phyloP scores from a whole-genome alignment of 2,797 vertebrate species.

The Melanotaenia nigrans region DNA sequence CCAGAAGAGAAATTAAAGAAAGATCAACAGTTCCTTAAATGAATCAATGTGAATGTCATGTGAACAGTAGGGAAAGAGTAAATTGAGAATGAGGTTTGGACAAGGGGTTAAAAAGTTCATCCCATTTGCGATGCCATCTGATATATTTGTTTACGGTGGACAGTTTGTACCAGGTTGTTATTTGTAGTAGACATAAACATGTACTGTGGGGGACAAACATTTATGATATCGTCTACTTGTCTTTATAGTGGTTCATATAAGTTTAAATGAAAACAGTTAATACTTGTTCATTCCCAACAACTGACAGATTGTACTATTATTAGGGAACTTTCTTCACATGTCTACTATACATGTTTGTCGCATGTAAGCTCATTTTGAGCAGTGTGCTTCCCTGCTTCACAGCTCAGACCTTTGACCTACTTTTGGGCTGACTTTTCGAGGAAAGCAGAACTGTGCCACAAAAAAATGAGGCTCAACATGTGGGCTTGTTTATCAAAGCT shows the following conservation, averaged over 20 bases:
- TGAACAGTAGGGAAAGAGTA: background rate
- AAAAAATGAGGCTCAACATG: constrained; percentile 11
- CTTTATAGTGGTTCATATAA: background rate
- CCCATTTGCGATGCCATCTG: background rate
- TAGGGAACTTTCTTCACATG: background rate
- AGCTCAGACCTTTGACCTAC: constrained; percentile 65
- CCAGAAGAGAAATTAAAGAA: background rate
- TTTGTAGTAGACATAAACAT: background rate
- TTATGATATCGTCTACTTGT: background rate
- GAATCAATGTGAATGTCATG: background rate
- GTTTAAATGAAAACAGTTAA: background rate
- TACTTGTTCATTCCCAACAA: background rate
- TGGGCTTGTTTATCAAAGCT: constrained; percentile 13
- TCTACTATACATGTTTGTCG: background rate
- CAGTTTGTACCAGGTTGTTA: background rate
- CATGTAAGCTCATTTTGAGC: background rate
- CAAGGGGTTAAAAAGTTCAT: too few relatives aligned
- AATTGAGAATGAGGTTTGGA: background rate
- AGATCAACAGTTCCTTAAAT: background rate
- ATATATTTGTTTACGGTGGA: background rate
- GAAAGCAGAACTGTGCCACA: constrained; percentile 39
- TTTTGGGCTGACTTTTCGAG: constrained; percentile 46
- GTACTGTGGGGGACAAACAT: background rate
- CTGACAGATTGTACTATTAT: background rate
- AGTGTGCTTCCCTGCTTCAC: constrained; percentile 8